Evolutionary conservation across 2,888 invertebrate species (phyloP).

Genomic region (Chloromyia formosa): DNA sequence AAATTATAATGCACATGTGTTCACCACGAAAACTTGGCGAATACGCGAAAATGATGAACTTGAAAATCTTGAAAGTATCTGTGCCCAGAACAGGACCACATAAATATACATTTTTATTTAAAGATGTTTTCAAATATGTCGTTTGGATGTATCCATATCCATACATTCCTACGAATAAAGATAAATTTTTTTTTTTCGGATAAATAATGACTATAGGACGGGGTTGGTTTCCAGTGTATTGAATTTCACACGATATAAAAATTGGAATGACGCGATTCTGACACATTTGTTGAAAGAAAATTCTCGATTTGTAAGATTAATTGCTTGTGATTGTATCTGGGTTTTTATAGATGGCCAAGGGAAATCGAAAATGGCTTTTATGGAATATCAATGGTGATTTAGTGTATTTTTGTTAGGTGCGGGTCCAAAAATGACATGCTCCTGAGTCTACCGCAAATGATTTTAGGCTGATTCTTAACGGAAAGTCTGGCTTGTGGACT

Average conservation of each 20-base stretch:
- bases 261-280: conserved; percentile 21
- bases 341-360: no score
- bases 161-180: background rate
- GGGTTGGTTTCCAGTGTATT: conserved; percentile 22
- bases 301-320: conserved; percentile 11
- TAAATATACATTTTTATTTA: conserved; percentile 7
- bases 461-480: no score
- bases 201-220: conserved; percentile 25
- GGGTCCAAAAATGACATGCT: no score
- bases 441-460: no score
- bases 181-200: conserved; percentile 26
- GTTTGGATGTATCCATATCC: background rate
- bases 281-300: conserved; percentile 32
- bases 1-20: conserved; percentile 31
- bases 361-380: conserved; percentile 2
- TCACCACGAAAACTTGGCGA: conserved; percentile 8
- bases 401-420: background rate
- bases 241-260: conserved; percentile 26
- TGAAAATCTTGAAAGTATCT: conserved; percentile 1
- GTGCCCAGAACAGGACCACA: background rate
- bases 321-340: conserved; percentile 23
- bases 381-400: background rate
- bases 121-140: conserved; percentile 33
- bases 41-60: conserved; percentile 10
- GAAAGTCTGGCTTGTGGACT: no score